phyloP scores from a whole-genome alignment of 2,888 invertebrate genomes.

The Dicroscelio sp. region DNA sequence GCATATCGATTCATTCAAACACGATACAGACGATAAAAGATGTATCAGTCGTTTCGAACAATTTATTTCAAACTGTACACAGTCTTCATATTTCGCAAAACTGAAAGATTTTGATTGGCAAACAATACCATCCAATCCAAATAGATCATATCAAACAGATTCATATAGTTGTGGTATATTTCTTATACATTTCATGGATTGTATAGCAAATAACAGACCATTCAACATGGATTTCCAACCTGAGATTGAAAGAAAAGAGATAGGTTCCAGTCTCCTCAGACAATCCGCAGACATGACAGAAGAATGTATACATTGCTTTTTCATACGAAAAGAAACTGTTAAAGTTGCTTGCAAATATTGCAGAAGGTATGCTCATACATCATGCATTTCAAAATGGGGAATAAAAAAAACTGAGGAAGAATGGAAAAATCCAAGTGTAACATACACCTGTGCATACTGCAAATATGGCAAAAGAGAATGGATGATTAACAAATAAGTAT shows the following conservation, averaged over 20 bases:
- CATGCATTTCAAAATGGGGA: neutral
- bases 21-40: too few relatives aligned
- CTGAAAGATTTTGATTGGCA: neutral
- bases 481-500: conserved; percentile 22
- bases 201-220: neutral
- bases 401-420: neutral
- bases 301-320: conserved; percentile 21
- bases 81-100: neutral
- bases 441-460: neutral
- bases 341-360: conserved; percentile 22
- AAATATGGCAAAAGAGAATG: neutral
- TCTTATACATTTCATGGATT: neutral
- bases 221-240: too few relatives aligned
- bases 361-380: neutral
- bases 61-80: too few relatives aligned
- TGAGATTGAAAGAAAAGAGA: neutral
- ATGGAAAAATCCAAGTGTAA: neutral
- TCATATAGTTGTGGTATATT: conserved; percentile 11
- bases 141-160: conserved; percentile 25
- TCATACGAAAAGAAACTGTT: neutral
- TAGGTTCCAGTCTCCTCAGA: neutral
- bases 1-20: too few relatives aligned
- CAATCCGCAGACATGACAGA: conserved; percentile 10
- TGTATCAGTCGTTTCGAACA: too few relatives aligned
- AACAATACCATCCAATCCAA: neutral